Evolutionary conservation across 2,113 vertebrate genomes (phyloP), one percentile per base, ranked within the genome.

Genomic region (Aspidoscelis tigris): DNA sequence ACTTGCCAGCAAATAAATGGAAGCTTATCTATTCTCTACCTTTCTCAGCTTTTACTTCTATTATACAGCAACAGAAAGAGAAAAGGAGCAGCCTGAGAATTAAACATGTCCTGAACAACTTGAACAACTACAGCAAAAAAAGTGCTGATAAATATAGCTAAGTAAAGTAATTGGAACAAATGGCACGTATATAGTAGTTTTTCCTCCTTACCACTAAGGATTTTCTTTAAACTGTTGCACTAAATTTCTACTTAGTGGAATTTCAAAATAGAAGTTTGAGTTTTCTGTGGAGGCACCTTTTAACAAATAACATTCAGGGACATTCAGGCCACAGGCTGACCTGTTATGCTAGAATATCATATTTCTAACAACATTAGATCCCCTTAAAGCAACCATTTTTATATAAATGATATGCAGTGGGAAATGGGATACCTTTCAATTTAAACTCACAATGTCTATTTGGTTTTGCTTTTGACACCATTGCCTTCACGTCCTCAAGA

Each of bases 31-130:
- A 47, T 47, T 82, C 71, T 65, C 41, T 43, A 9, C 24, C 41
- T 55, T 44, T 43, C 58, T 74, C 71, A 44, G 26, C 26, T 82
- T 11, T 75, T 75, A 74, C 58, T 75, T 75, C 50, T 82, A 82
- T 74, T 82, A 75, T n/a, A 82, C 58, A n/a, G 5, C 24, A n/a
- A 3, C n/a, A 75, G 21, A 74, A 72, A 64, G 8, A 82, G 71
- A 73, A 82, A 74, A 74, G 81, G 58, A 75, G 61, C 65, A 75
- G 41, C 18, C 55, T 75, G 41, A 82, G 44, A 75, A 82, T 66
- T 39, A 82, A 82, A 82, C 26, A 43, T 65, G 58, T 20, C 43
- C 33, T 18, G 24, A 73, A 82, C 74, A 64, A 73, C 81, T 74
- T 65, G 24, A 65, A 82, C 58, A 64, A 26, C 71, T 26, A 74